phyloP scores from a whole-genome alignment of 2,797 vertebrate genomes.

The Peromyscus attwateri region DNA sequence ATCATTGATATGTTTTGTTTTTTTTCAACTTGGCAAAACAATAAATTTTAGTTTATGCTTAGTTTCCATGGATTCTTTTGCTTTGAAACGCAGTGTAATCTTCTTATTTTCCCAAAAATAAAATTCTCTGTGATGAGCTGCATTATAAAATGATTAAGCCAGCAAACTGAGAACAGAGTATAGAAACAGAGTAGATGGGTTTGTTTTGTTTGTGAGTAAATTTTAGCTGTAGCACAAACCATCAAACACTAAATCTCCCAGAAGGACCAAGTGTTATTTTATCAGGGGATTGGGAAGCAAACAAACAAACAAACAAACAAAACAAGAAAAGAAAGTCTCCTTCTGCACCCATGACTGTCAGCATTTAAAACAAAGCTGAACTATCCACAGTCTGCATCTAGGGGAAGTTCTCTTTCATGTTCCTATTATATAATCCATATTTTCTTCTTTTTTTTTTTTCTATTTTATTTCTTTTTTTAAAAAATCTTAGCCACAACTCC shows the following conservation, averaged over 20 bases:
- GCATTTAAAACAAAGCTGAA: not conserved
- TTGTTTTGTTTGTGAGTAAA: not conserved
- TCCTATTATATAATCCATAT: not conserved
- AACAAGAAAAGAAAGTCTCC: not conserved
- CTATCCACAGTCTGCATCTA: not conserved
- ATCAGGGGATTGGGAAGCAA: not conserved
- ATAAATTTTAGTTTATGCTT: not conserved
- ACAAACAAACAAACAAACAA: not conserved
- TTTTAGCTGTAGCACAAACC: constrained; percentile 22
- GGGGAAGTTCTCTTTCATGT: not conserved
- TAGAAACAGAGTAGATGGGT: not conserved
- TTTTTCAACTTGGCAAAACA: not conserved
- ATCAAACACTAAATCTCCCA: not conserved
- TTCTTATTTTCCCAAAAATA: not conserved
- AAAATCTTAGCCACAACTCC: too few relatives aligned
- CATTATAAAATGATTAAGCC: not conserved
- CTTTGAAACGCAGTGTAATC: constrained; percentile 11
- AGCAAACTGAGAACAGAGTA: not conserved
- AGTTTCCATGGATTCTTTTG: not conserved
- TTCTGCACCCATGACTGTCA: not conserved
- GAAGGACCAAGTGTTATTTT: not conserved
- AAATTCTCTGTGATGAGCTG: not conserved
- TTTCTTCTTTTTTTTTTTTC: too few relatives aligned
- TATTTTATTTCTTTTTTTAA: too few relatives aligned
- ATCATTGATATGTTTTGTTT: not conserved